These are phyloP conservation scores for Mactra quadrangularis DNA, from an alignment of 1,140 invertebrate genomes.

Conservation along the genomic window DNA sequence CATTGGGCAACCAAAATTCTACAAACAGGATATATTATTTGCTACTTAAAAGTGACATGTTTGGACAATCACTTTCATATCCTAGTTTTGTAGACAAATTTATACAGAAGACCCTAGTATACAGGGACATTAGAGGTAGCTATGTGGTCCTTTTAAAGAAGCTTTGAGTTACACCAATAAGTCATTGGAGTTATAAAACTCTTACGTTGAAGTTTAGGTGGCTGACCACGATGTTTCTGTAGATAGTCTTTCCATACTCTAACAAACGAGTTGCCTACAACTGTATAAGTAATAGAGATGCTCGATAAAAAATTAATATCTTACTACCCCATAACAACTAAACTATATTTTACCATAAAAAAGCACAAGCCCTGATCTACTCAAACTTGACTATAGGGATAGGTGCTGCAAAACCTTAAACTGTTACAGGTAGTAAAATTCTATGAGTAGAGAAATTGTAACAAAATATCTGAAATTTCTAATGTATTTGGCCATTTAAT, in stretches of 20 bases:
- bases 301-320: too few relatives aligned
- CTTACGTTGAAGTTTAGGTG: constrained; percentile 59
- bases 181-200: constrained; percentile 21
- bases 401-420: too few relatives aligned
- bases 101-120: not conserved
- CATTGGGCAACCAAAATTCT: too few relatives aligned
- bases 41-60: not conserved
- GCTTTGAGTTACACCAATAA: constrained; percentile 9
- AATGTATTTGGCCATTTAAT: too few relatives aligned
- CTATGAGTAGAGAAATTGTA: too few relatives aligned
- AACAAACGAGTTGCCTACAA: constrained; percentile 74
- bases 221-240: constrained; percentile 42
- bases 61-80: not conserved
- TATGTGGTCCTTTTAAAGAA: constrained; percentile 28
- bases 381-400: too few relatives aligned
- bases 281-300: constrained; percentile 53
- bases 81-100: constrained; percentile 2
- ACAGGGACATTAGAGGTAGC: constrained; percentile 47
- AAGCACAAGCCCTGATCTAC: too few relatives aligned
- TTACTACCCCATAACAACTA: too few relatives aligned
- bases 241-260: constrained; percentile 69
- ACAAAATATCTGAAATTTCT: too few relatives aligned
- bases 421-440: too few relatives aligned
- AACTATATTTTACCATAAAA: too few relatives aligned
- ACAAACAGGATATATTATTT: too few relatives aligned